A percentile compares a stretch with the other conserved stretches of the same genome.
These are phyloP conservation scores for Thamnophis elegans DNA, from an alignment of 2,797 vertebrate species.

Conservation along the genomic window DNA sequence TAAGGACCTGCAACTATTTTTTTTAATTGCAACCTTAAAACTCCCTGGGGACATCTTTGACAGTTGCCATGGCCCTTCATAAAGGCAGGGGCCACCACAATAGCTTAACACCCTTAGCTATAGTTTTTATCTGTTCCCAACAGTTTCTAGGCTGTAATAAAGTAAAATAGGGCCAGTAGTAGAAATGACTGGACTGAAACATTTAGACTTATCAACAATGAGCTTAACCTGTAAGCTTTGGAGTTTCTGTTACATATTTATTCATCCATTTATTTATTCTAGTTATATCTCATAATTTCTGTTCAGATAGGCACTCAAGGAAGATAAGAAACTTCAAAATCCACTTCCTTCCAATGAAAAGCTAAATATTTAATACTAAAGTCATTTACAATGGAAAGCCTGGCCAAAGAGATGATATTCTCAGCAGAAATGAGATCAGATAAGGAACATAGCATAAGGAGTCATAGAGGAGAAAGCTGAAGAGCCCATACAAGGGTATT, in stretches of 20 bases:
- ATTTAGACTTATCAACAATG: background rate
- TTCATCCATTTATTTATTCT: background rate
- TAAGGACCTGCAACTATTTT: background rate
- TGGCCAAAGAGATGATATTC: background rate
- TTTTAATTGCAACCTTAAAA: background rate
- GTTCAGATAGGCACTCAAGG: background rate
- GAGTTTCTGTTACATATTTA: background rate
- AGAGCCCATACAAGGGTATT: background rate
- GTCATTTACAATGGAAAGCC: background rate
- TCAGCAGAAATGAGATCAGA: background rate
- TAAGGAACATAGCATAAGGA: background rate
- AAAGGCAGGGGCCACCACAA: background rate
- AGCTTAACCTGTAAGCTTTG: background rate
- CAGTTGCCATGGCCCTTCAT: background rate
- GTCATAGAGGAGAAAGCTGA: background rate
- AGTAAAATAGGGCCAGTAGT: background rate
- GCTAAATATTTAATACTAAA: background rate
- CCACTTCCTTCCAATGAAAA: background rate
- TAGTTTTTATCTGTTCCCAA: background rate
- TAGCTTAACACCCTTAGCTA: background rate
- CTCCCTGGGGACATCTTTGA: background rate
- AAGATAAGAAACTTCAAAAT: background rate
- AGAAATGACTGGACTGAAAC: background rate
- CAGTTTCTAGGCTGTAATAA: background rate
- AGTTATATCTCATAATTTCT: background rate